phyloP scores from a whole-genome alignment of 2,113 vertebrate species.

The Fregetta grallaria region DNA sequence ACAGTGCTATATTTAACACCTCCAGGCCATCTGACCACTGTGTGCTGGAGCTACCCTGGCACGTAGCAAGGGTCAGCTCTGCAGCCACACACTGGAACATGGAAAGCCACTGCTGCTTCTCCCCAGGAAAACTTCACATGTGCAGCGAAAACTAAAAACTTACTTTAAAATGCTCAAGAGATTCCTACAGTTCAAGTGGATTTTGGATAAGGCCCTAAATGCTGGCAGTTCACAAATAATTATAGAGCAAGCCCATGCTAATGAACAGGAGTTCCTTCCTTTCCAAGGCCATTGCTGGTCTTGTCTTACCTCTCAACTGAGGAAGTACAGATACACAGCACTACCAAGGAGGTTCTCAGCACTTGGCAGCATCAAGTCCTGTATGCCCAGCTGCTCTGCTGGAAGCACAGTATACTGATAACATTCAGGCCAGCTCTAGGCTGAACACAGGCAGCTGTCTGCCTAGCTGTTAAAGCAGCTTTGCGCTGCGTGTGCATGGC shows the following conservation, averaged over 20 bases:
- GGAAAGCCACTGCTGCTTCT: neutral
- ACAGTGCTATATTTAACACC: neutral
- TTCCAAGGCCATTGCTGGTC: neutral
- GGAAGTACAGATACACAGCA: neutral
- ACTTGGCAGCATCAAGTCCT: neutral
- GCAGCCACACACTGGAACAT: neutral
- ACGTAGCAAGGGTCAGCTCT: neutral
- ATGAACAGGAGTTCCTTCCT: neutral
- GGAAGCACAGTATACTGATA: neutral
- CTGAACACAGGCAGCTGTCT: constrained; percentile 11
- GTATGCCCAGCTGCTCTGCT: neutral
- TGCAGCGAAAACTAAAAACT: neutral
- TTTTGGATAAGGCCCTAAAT: neutral
- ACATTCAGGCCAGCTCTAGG: neutral
- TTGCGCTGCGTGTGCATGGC: neutral
- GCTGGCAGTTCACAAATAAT: neutral
- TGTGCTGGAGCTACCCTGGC: neutral
- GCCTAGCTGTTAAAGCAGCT: neutral
- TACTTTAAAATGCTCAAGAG: neutral
- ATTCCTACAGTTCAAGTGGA: neutral
- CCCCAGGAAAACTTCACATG: neutral
- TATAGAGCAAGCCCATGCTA: neutral
- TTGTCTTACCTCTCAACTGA: neutral
- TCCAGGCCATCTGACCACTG: neutral
- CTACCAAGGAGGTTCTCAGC: neutral